Evolutionary conservation across 2,797 vertebrate genomes (phyloP).

Genomic region (Enteromius paludinosus): DNA sequence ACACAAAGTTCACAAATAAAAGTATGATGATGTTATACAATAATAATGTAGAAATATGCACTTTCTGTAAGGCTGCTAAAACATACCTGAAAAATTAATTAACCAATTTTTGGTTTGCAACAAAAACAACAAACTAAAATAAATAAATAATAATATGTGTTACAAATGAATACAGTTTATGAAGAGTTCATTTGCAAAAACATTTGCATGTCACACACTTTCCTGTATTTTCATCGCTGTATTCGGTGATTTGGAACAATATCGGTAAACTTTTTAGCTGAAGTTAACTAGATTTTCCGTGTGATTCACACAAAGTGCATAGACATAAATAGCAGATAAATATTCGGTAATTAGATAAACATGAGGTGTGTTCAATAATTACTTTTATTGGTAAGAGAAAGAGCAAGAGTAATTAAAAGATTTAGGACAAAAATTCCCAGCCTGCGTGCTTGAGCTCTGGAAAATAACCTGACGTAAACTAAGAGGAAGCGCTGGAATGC

Average conservation of each 20-base stretch:
- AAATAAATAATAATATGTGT: no score
- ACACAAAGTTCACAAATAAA: background rate
- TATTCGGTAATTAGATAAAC: background rate
- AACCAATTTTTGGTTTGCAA: no score
- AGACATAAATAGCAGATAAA: background rate
- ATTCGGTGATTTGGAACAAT: background rate
- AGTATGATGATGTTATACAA: background rate
- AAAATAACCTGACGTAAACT: slow-evolving; percentile 10
- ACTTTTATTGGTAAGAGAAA: background rate
- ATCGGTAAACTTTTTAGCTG: background rate
- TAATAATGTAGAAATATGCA: background rate
- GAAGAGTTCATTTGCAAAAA: no score
- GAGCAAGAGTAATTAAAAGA: background rate
- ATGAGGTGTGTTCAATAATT: background rate
- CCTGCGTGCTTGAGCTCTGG: background rate
- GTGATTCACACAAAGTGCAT: background rate
- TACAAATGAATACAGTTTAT: no score
- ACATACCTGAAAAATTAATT: background rate
- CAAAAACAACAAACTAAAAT: no score
- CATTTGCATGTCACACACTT: no score
- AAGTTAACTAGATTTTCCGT: background rate
- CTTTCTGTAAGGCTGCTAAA: background rate
- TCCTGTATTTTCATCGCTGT: no score
- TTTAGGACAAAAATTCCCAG: background rate
- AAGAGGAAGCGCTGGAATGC: slow-evolving; percentile 18